phyloP scores from a whole-genome alignment of 2,113 vertebrate genomes.

The Macroglossus sobrinus region DNA sequence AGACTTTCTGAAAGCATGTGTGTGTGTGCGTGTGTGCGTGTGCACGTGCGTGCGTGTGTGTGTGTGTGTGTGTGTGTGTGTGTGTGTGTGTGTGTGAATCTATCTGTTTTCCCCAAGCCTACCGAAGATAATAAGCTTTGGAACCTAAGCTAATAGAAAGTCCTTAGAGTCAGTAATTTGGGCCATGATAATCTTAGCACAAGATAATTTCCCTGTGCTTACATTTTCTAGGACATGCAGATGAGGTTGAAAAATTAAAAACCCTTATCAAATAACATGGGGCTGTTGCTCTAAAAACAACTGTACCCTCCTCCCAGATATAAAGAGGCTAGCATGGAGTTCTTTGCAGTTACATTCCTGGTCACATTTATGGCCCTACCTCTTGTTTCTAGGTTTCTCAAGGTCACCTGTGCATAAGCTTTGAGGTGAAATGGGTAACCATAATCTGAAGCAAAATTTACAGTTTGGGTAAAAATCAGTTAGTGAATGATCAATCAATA shows the following conservation, averaged over 20 bases:
- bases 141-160: not conserved
- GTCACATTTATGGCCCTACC: no score
- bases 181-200: not conserved
- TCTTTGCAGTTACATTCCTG: accelerated
- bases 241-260: not conserved
- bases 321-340: not conserved
- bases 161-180: not conserved
- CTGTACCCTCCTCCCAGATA: not conserved
- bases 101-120: not conserved
- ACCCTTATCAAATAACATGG: not conserved
- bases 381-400: not conserved
- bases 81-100: not conserved
- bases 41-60: not conserved
- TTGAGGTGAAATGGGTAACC: not conserved
- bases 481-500: no score
- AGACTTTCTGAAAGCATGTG: not conserved
- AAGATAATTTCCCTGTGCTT: not conserved
- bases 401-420: not conserved
- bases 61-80: not conserved
- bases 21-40: not conserved
- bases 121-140: not conserved
- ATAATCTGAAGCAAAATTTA: not conserved
- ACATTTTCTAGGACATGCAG: not conserved
- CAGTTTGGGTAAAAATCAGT: not conserved
- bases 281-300: not conserved